Base-by-base conservation (phyloP, 2,888 invertebrate species). In the Eilema depressum region DNA sequence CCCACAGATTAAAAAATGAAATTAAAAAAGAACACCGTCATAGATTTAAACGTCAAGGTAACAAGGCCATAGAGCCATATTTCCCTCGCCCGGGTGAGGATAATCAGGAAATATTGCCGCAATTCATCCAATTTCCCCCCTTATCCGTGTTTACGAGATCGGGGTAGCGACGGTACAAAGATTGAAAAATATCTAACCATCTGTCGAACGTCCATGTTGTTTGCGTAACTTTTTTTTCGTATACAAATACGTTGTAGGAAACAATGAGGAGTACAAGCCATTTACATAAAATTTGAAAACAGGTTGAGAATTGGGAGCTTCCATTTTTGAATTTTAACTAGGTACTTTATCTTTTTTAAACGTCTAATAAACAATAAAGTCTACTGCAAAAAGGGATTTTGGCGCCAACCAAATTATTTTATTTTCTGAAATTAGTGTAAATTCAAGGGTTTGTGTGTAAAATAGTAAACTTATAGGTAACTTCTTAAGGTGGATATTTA, bases 41-140 rank as follows among this genome's bases (percentile, higher is more conserved):
- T 69, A 68, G 63, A 72, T 72, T 62, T 76, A 75, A 69, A 76
- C 68, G 74, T 74, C 72, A 70, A 76, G 66, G 73, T 75, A 77
- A 77, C 75, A 69, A 74, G 66, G 69, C 28, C 69, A 61, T 77
- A 64, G 70, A 68, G 74, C 80, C 75, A 63, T 66, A 74, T 76
- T 68, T 63, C 68, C 62, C 60, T 66, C 72, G 67, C 65, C 68
- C 33, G 74, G 75, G 63, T 70, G 72, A 69, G 70, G 77, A 76
- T 84, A 85, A 86, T 86, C 81, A 83, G 83, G 85, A 87, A 85
- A 86, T 85, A 87, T 86, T 74, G 83, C 77, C 75, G 82, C 85
- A 77, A 86, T 87, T 81, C 82, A 85, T 87, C 83, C 81, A 71
- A 76, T 83, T 85, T 83, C 76, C 77, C 74, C 76, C 67, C 14